A percentile compares a stretch with the other conserved stretches of the same genome.
These are phyloP conservation scores for Neoascia interrupta DNA, from an alignment of 2,888 invertebrate genomes.

Conservation along the genomic window DNA sequence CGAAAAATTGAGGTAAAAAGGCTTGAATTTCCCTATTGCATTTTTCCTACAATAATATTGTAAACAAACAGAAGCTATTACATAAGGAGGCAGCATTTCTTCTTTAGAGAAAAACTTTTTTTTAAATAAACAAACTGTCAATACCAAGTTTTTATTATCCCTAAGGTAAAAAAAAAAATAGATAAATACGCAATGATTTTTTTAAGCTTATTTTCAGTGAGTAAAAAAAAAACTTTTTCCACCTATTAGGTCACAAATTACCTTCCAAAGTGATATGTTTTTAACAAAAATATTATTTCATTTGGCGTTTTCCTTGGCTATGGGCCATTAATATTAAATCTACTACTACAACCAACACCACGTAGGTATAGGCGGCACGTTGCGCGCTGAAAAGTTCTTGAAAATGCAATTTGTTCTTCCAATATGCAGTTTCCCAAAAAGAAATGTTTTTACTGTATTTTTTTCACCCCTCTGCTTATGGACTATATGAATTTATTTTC, in stretches of 20 bases:
- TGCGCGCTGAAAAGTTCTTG: constrained; percentile 30
- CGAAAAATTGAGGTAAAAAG: too few relatives aligned
- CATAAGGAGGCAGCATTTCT: too few relatives aligned
- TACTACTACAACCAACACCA: not conserved
- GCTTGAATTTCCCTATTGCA: too few relatives aligned
- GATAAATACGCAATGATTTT: constrained; percentile 12
- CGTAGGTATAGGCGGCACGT: not conserved
- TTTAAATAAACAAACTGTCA: not conserved
- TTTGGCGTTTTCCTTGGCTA: constrained; percentile 29
- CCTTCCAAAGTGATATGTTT: not conserved
- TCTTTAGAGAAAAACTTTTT: too few relatives aligned
- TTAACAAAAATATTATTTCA: not conserved
- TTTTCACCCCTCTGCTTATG: constrained; percentile 17
- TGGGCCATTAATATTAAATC: constrained; percentile 30
- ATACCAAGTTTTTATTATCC: constrained; percentile 3
- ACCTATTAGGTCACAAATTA: constrained; percentile 18
- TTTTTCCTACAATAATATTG: too few relatives aligned
- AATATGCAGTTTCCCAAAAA: constrained; percentile 6
- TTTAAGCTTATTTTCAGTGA: not conserved
- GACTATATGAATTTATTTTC: constrained; percentile 26
- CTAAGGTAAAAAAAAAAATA: not conserved
- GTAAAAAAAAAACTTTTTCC: not conserved
- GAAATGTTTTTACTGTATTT: constrained; percentile 8
- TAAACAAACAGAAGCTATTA: too few relatives aligned
- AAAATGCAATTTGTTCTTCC: constrained; percentile 7